Evolutionary conservation across 2,888 invertebrate genomes (phyloP).

Genomic region (Neoscelio sp.): DNA sequence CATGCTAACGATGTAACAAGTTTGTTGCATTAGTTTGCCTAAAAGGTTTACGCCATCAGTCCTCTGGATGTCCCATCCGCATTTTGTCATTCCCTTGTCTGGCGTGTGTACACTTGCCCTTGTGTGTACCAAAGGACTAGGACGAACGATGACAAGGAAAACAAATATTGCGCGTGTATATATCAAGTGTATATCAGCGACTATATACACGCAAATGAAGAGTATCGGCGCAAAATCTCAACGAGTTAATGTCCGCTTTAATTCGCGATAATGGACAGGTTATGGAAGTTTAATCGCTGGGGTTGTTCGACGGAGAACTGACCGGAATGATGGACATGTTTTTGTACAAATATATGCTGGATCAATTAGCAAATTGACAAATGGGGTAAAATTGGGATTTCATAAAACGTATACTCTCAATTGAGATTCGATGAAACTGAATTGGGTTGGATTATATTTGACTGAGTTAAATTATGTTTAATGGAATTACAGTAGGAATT

Average conservation of each 20-base stretch:
- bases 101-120: slow-evolving; percentile 55
- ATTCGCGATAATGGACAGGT: slow-evolving; percentile 76
- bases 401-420: too few species aligned
- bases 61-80: slow-evolving; percentile 71
- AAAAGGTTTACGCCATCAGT: slow-evolving; percentile 81
- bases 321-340: slow-evolving; percentile 14
- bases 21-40: slow-evolving; percentile 76
- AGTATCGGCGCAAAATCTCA: slow-evolving; percentile 73
- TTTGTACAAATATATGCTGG: not conserved
- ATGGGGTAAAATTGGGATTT: too few species aligned
- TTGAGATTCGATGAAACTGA: too few species aligned
- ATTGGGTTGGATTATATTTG: too few species aligned
- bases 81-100: slow-evolving; percentile 44
- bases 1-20: slow-evolving; percentile 52
- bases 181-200: slow-evolving; percentile 44
- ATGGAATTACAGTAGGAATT: too few species aligned
- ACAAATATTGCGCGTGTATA: slow-evolving; percentile 43
- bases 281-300: slow-evolving; percentile 78
- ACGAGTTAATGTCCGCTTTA: slow-evolving; percentile 75
- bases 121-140: slow-evolving; percentile 47
- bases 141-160: slow-evolving; percentile 53
- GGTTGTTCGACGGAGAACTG: slow-evolving; percentile 58
- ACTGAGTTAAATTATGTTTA: too few species aligned
- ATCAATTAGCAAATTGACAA: too few species aligned
- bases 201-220: slow-evolving; percentile 73